phyloP scores from a whole-genome alignment of 2,888 invertebrate species.

The Phasia obesa region DNA sequence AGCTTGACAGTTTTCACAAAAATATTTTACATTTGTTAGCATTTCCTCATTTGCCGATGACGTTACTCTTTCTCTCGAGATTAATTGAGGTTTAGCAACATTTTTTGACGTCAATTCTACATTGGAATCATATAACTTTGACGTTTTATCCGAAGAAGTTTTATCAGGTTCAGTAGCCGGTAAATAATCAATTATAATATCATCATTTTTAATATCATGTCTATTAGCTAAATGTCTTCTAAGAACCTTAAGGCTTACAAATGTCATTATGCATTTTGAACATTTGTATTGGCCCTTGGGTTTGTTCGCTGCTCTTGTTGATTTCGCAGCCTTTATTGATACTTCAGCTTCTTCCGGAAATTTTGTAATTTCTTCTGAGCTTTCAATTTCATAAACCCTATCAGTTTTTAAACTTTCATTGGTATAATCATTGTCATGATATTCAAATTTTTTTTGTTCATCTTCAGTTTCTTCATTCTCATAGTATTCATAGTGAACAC shows the following conservation, averaged over 20 bases:
- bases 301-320: conserved; percentile 22
- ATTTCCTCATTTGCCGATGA: conserved; percentile 24
- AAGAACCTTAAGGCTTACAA: conserved; percentile 70
- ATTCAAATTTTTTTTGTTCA: conserved; percentile 2
- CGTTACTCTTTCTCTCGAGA: conserved; percentile 32
- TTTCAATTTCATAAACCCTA: conserved; percentile 28
- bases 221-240: conserved; percentile 67
- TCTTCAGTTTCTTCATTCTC: conserved; percentile 28
- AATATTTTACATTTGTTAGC: conserved; percentile 62
- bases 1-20: conserved; percentile 80
- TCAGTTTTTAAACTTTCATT: conserved; percentile 28
- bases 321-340: background rate
- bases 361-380: conserved; percentile 5
- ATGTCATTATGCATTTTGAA: conserved; percentile 69
- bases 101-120: conserved; percentile 52
- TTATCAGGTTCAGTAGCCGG: background rate
- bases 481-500: conserved; percentile 44
- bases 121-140: background rate
- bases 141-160: background rate
- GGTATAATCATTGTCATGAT: conserved; percentile 35
- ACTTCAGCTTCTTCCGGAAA: background rate
- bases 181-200: conserved; percentile 36
- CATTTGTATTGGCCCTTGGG: conserved; percentile 67
- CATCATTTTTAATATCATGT: conserved; percentile 50
- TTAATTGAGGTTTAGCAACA: conserved; percentile 56